Conservation (phyloP, 2,888 invertebrate genomes). For the Drosophila quinaria region DNA sequence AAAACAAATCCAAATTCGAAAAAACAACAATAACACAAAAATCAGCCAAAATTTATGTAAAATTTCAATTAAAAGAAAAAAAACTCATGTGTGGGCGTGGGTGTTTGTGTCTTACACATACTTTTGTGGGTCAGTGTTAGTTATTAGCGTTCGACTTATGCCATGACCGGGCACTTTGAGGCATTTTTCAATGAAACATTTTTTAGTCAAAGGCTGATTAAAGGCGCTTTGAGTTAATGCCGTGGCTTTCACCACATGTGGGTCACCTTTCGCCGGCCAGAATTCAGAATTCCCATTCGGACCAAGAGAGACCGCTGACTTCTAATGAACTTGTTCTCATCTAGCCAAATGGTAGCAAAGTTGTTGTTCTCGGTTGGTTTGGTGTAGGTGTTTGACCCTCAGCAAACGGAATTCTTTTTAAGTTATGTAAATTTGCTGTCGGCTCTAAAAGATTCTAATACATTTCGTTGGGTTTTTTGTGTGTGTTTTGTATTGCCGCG, state of each 20-base stretch:
- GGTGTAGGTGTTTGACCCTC: conserved; percentile 77
- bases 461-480: conserved; percentile 56
- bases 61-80: conserved; percentile 70
- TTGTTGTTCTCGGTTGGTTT: conserved; percentile 4
- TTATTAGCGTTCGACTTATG: conserved; percentile 63
- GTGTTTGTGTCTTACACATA: conserved; percentile 22
- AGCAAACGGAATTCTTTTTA: conserved; percentile 39
- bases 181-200: conserved; percentile 68
- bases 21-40: background rate
- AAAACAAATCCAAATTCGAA: background rate
- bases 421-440: conserved; percentile 67
- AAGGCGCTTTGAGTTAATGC: conserved; percentile 61
- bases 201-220: conserved; percentile 77
- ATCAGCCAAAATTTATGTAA: conserved; percentile 28
- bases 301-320: conserved; percentile 10
- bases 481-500: conserved; percentile 5
- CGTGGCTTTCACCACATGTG: conserved; percentile 75
- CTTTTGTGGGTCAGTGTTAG: conserved; percentile 71
- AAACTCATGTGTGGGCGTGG: conserved; percentile 20
- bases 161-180: conserved; percentile 71
- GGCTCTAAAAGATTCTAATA: conserved; percentile 49
- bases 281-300: conserved; percentile 18
- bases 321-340: conserved; percentile 74
- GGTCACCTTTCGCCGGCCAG: conserved; percentile 76
- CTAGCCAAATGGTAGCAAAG: conserved; percentile 33